phyloP scores from a whole-genome alignment of 37 sponge, comb jelly and placozoan species.

The Petrosia ficiformis region DNA sequence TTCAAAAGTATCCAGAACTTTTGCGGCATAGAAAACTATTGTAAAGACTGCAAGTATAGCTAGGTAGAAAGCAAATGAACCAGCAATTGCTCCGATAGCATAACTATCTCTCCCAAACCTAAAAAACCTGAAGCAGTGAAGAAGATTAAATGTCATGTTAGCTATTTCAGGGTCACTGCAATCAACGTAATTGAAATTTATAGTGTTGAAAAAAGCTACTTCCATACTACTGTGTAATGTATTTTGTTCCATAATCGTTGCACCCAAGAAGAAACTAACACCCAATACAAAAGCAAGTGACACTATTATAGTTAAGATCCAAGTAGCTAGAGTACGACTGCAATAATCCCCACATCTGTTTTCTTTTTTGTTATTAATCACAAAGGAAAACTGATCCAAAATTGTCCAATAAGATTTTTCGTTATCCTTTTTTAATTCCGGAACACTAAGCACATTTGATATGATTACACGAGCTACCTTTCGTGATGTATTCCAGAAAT shows the following conservation, averaged over 20 bases:
- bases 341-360: neutral
- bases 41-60: conserved; percentile 21
- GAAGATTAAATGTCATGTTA: neutral
- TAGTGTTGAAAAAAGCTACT: conserved; percentile 9
- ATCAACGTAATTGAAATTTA: conserved; percentile 22
- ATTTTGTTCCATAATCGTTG: conserved; percentile 22
- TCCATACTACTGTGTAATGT: neutral
- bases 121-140: conserved; percentile 58
- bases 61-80: conserved; percentile 51
- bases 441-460: neutral
- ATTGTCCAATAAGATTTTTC: conserved; percentile 24
- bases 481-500: conserved; percentile 20
- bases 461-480: conserved; percentile 9
- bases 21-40: conserved; percentile 23
- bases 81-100: conserved; percentile 27
- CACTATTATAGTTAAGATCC: conserved; percentile 22
- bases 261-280: conserved; percentile 33
- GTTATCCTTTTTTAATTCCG: neutral
- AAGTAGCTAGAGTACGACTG: conserved; percentile 23
- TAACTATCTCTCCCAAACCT: conserved; percentile 43
- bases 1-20: conserved; percentile 34
- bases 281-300: conserved; percentile 2
- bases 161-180: conserved; percentile 4
- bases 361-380: neutral
- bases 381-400: conserved; percentile 12